phyloP scores from a whole-genome alignment of 1,140 invertebrate species.

The Metopolophium dirhodum region DNA sequence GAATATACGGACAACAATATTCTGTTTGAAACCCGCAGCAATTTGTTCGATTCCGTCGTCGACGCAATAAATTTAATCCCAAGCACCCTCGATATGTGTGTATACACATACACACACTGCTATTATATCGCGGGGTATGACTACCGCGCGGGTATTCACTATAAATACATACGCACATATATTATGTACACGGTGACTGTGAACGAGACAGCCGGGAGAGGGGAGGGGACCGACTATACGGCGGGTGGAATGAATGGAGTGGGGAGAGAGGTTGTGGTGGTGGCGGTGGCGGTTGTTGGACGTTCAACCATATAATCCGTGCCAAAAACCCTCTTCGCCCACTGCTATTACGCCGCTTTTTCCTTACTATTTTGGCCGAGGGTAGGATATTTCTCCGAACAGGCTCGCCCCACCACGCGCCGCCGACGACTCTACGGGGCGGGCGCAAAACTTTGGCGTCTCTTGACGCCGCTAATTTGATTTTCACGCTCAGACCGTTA shows the following conservation, averaged over 20 bases:
- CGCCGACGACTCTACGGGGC: background rate
- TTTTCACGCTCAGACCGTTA: conserved; percentile 1
- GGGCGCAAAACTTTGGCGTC: conserved; percentile 20
- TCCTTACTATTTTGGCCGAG: conserved; percentile 27
- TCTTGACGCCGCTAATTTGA: conserved; percentile 40
- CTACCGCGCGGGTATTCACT: background rate
- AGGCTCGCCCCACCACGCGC: background rate
- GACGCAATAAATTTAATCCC: conserved; percentile 40
- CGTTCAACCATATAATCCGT: conserved; percentile 20
- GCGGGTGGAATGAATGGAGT: background rate
- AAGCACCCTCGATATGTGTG: background rate
- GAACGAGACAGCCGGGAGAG: background rate
- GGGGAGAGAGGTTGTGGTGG: too few relatives aligned
- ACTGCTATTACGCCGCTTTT: background rate
- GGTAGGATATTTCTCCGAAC: conserved; percentile 8
- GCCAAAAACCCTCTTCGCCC: conserved; percentile 37
- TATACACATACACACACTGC: background rate
- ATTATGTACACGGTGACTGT: background rate
- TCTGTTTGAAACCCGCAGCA: background rate
- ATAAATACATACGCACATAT: background rate
- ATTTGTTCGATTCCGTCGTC: conserved; percentile 40
- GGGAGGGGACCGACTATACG: too few relatives aligned
- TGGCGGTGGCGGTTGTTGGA: background rate
- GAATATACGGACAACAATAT: background rate
- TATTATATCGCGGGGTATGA: background rate